Evolutionary conservation across 2,113 vertebrate species (phyloP).

Genomic region (Ciconia boyciana): DNA sequence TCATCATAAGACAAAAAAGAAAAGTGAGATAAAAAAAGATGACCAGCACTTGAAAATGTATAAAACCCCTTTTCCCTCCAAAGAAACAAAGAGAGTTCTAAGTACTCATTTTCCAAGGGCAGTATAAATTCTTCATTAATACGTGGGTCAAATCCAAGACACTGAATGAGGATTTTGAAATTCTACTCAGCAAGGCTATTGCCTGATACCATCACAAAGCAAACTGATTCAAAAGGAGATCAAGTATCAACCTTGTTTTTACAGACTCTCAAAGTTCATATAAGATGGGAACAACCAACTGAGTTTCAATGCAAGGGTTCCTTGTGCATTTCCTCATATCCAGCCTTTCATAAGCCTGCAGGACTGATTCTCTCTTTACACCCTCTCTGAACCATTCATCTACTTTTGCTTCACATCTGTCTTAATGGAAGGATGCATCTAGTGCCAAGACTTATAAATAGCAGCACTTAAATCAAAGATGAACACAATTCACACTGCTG

Average conservation of each 20-base stretch:
- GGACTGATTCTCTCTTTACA: not conserved
- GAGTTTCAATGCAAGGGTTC: not conserved
- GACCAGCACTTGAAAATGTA: not conserved
- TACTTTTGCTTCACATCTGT: not conserved
- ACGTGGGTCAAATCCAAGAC: not conserved
- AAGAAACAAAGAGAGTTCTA: not conserved
- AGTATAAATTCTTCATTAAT: not conserved
- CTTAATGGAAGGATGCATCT: not conserved
- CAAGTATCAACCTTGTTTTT: not conserved
- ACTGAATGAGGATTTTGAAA: not conserved
- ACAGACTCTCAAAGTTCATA: not conserved
- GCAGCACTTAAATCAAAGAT: slow-evolving; percentile 17
- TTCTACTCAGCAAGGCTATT: not conserved
- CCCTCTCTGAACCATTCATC: not conserved
- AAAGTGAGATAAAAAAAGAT: not conserved
- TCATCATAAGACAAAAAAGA: not conserved
- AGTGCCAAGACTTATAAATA: not conserved
- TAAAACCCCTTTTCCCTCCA: not conserved
- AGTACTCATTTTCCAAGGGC: not conserved
- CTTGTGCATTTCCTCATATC: not conserved
- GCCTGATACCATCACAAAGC: not conserved
- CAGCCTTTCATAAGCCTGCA: not conserved
- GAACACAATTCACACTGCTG: not conserved
- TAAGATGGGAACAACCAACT: not conserved
- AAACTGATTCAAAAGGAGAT: not conserved